These are phyloP conservation scores for Heptranchias perlo DNA, from an alignment of 2,113 vertebrate species.

Conservation along the genomic window DNA sequence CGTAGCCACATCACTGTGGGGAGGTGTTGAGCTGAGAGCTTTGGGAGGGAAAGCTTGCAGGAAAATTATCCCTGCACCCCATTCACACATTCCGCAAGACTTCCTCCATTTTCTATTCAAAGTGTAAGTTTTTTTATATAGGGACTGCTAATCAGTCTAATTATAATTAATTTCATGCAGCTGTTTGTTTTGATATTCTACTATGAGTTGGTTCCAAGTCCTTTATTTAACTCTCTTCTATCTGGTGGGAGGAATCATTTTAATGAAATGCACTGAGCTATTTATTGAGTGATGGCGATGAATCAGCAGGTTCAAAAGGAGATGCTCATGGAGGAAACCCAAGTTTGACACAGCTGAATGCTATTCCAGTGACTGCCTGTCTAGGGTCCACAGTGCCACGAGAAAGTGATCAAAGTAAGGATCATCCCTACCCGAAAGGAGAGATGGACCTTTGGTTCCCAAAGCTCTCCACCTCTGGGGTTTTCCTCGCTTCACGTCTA, in stretches of 20 bases:
- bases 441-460: not conserved
- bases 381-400: not conserved
- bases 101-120: not conserved
- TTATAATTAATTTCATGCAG: not conserved
- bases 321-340: not conserved
- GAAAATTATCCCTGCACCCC: not conserved
- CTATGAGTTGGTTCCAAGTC: not conserved
- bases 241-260: not conserved
- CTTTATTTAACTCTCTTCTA: slow-evolving; percentile 11
- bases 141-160: not conserved
- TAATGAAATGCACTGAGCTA: not conserved
- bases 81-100: not conserved
- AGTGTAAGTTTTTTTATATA: not conserved
- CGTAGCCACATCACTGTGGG: not conserved
- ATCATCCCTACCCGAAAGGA: not conserved
- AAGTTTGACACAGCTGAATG: not conserved
- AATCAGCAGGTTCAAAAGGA: not conserved
- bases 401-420: not conserved
- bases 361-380: not conserved
- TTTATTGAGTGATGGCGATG: not conserved
- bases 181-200: not conserved
- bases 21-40: not conserved
- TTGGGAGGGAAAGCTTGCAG: not conserved
- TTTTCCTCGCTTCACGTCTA: not conserved
- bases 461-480: not conserved